Evolutionary conservation across 2,888 invertebrate genomes (phyloP), one percentile per base, ranked within the genome.

Genomic region (Caenorhabditis japonica): DNA sequence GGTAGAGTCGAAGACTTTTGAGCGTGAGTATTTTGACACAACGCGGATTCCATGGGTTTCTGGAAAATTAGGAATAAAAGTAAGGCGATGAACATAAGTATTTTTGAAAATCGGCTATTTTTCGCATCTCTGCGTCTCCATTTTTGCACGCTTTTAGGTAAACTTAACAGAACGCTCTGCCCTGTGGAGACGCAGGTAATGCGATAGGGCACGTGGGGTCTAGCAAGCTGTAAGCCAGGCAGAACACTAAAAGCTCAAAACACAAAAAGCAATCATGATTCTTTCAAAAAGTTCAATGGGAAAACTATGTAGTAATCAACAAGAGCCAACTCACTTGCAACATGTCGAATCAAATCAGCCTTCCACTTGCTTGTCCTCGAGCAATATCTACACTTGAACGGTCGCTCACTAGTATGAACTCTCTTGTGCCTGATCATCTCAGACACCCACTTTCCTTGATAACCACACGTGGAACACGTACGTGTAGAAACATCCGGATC

Each of bases 311-410:
- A n/a, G n/a, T 7, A 7, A 10, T 30, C 30, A 10, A 23, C 19
- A 23, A 23, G 7, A 13, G 43, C 12, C 4, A 12, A 77, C 84
- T 78, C 56, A 86, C 86, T 89, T 55, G 88, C 89, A 30, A 90
- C 88, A 74, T 90, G 90, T 27, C 89, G 80, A 64, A 89, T 89
- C 51, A 90, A 86, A 75, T 90, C 90, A 4, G 90, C 89, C 78
- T 89, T 88, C 90, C 90, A 90, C 75, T 89, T 89, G 38, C 88
- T 88, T 56, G 89, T 89, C 70, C 90, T 88, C 12, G 86, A 84
- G 81, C 90, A 90, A 74, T 88, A 88, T 30, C 87, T 84, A 80
- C 90, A 90, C 70, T 87, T 88, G 84, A 88, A 90, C 0, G 89
- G 89, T 59, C 90, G 88, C 23, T 88, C 88, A 36, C 85, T 87